A percentile compares a stretch with the other conserved stretches of the same genome.
These are phyloP conservation scores for Jordanella pulchra DNA, from an alignment of 2,797 vertebrate genomes.

Conservation along the genomic window DNA sequence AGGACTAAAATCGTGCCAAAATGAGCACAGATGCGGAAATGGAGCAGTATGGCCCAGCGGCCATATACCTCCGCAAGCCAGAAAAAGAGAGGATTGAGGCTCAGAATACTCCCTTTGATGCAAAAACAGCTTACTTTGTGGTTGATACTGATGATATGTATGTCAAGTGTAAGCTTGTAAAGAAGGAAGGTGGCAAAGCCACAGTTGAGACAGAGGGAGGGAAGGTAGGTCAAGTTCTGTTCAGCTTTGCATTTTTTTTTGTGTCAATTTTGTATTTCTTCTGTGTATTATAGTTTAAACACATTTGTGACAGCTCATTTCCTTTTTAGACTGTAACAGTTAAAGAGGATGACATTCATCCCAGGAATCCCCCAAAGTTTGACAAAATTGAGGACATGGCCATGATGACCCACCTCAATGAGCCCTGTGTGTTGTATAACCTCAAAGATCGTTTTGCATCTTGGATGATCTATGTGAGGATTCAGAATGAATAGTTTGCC, in stretches of 20 bases:
- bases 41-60: slow-evolving; percentile 85
- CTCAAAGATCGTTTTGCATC: slow-evolving; percentile 78
- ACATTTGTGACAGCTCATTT: neutral
- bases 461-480: slow-evolving; percentile 76
- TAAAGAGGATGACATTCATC: slow-evolving; percentile 63
- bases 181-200: slow-evolving; percentile 86
- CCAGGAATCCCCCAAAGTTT: slow-evolving; percentile 90
- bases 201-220: slow-evolving; percentile 83
- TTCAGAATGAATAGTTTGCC: neutral
- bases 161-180: slow-evolving; percentile 82
- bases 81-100: slow-evolving; percentile 88
- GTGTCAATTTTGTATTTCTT: neutral
- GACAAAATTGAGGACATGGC: slow-evolving; percentile 96
- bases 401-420: slow-evolving; percentile 93
- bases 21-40: slow-evolving; percentile 88
- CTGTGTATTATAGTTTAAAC: too few species aligned
- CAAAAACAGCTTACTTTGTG: slow-evolving; percentile 85
- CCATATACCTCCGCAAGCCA: slow-evolving; percentile 87
- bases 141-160: slow-evolving; percentile 83
- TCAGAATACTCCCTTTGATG: slow-evolving; percentile 88
- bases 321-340: slow-evolving; percentile 50
- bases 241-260: neutral
- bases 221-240: slow-evolving; percentile 70
- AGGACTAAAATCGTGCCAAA: slow-evolving; percentile 66
- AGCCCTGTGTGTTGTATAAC: slow-evolving; percentile 78